These are phyloP conservation scores for Psephotus haematonotus DNA, from an alignment of 2,113 vertebrate genomes.

Conservation along the genomic window DNA sequence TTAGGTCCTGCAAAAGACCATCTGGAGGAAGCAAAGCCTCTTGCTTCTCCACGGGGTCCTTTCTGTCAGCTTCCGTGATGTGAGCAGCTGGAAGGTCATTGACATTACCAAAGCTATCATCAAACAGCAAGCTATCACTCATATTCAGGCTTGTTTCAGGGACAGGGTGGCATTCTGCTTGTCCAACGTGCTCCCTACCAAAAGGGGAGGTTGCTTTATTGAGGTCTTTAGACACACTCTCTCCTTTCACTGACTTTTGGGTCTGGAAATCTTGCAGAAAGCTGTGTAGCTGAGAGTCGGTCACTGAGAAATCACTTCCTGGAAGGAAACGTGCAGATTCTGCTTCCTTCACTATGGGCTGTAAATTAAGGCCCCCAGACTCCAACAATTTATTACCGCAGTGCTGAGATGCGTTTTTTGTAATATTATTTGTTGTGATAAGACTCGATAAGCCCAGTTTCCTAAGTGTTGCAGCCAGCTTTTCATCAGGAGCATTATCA, in stretches of 20 bases:
- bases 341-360: neutral
- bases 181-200: neutral
- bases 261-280: constrained; percentile 85
- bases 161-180: constrained; percentile 23
- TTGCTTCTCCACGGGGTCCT: neutral
- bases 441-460: neutral
- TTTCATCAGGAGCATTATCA: neutral
- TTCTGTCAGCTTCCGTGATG: constrained; percentile 40
- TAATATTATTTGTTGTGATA: neutral
- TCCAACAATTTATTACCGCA: neutral
- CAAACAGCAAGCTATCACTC: constrained; percentile 90
- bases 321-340: constrained; percentile 46
- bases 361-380: constrained; percentile 5
- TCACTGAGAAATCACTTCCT: constrained; percentile 83
- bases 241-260: constrained; percentile 68
- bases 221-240: neutral
- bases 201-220: neutral
- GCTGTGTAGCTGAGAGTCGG: constrained; percentile 89
- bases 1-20: neutral
- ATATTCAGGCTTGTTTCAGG: constrained; percentile 81
- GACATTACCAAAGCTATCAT: constrained; percentile 85
- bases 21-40: constrained; percentile 22
- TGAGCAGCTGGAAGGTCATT: constrained; percentile 66
- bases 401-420: neutral
- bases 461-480: neutral